These are phyloP conservation scores for Rhodinocichla rosea DNA, from an alignment of 2,113 vertebrate genomes.

Conservation along the genomic window DNA sequence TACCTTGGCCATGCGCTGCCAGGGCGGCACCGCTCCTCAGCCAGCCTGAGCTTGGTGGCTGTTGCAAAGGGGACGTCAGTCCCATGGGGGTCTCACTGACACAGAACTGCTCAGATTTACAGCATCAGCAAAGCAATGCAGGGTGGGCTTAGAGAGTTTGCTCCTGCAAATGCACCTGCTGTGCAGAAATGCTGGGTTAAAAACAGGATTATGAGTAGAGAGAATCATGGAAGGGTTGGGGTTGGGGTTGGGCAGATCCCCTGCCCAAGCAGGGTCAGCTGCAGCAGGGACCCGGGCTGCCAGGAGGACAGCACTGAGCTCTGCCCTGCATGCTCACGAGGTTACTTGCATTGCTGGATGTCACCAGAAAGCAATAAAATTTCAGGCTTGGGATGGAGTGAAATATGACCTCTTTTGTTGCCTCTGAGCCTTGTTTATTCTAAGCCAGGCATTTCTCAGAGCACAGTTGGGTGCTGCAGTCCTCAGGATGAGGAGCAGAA, in stretches of 20 bases:
- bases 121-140: background rate
- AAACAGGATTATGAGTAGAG: accelerated
- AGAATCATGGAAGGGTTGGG: background rate
- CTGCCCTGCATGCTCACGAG: background rate
- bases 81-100: background rate
- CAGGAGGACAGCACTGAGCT: background rate
- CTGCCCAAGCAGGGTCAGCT: background rate
- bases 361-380: conserved; percentile 56
- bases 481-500: background rate
- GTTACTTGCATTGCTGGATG: background rate
- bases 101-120: background rate
- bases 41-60: background rate
- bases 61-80: background rate
- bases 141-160: background rate
- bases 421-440: conserved; percentile 22
- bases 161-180: background rate
- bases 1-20: background rate
- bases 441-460: background rate
- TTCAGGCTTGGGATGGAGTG: background rate
- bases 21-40: background rate
- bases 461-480: background rate
- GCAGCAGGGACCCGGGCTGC: background rate
- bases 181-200: background rate
- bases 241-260: background rate
- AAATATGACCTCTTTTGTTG: conserved; percentile 61